Evolutionary conservation across 2,888 invertebrate species (phyloP), one percentile per base, ranked within the genome.

Genomic region (Agapetus fuscipes): DNA sequence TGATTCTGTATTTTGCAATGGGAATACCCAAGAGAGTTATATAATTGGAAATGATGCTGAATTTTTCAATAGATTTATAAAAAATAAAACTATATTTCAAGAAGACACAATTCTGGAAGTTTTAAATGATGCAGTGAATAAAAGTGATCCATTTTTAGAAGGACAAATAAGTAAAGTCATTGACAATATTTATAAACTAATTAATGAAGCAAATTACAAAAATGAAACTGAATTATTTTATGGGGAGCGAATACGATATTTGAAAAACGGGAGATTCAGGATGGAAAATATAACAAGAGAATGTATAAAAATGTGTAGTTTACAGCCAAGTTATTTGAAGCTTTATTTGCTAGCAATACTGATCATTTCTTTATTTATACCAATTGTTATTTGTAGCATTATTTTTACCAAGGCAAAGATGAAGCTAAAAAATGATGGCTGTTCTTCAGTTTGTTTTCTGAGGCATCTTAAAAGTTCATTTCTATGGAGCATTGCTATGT

Each of bases 401-500:
- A 62, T 69, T 39, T 51, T 67, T 41, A 64, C 66, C 0, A 67
- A 62, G 52, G 64, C 67, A 47, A 61, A 66, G 46, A 30, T 15
- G 25, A 16, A 15, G 9, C 3, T 30, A 30, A 15, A 20, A 20
- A n/a, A 28, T 28, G 13, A 13, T 28, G 13, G 10, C 6, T 28
- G n/a, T n/a, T n/a, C n/a, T n/a, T n/a, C n/a, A n/a, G n/a, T n/a
- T n/a, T n/a, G n/a, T n/a, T n/a, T n/a, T n/a, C n/a, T 29, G 10
- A 16, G 11, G 12, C 16, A 30, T 24, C 14, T 26, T 15, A 35
- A 35, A 10, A 30, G 30, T 5, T 35, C 34, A 15, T 40, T 26
- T 14, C 12, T 68, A 10, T 68, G 64, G 35, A 68, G 64, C 40
- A 53, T 68, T 29, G 49, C 68, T 10, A 66, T 69, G 50, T 69